These are phyloP conservation scores for Triplophysa rosa DNA, from an alignment of 2,113 vertebrate genomes.

Conservation along the genomic window DNA sequence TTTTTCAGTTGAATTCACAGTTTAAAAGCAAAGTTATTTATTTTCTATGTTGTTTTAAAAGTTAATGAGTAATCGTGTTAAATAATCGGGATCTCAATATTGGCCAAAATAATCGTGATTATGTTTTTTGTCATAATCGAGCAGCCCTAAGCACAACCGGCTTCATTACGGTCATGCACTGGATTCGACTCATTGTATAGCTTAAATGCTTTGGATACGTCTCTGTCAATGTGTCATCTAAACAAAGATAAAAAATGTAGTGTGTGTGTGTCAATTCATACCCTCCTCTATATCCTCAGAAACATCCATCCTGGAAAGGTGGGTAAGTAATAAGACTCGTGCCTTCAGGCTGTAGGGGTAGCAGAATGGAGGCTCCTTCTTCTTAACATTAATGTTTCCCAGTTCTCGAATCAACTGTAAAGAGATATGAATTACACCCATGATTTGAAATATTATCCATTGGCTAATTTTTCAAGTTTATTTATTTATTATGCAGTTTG, in stretches of 20 bases:
- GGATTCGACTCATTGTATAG: too few relatives aligned
- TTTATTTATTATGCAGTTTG: background rate
- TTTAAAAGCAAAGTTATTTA: too few relatives aligned
- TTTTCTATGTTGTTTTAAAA: too few relatives aligned
- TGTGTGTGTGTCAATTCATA: constrained; percentile 58
- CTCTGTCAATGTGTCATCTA: too few relatives aligned
- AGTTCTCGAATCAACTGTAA: constrained; percentile 93
- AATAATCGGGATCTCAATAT: too few relatives aligned
- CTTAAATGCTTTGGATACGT: background rate
- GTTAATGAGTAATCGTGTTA: too few relatives aligned
- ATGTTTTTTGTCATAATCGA: too few relatives aligned
- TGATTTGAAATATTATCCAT: background rate
- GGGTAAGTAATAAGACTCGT: constrained; percentile 88
- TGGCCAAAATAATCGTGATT: too few relatives aligned
- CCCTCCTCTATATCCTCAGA: constrained; percentile 94
- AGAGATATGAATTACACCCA: constrained; percentile 6
- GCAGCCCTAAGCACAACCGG: too few relatives aligned
- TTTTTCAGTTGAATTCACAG: too few relatives aligned
- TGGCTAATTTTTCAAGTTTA: background rate
- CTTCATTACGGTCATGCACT: too few relatives aligned
- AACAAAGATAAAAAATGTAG: background rate
- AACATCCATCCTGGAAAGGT: constrained; percentile 93
- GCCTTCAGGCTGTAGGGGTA: constrained; percentile 98
- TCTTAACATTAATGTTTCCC: constrained; percentile 97
- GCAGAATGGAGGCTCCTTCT: constrained; percentile 97